Percentiles rank a stretch among this genome's conserved stretches.
These are phyloP conservation scores for Brachyhypopomus gauderio DNA, from an alignment of 2,113 vertebrate genomes.

Conservation along the genomic window DNA sequence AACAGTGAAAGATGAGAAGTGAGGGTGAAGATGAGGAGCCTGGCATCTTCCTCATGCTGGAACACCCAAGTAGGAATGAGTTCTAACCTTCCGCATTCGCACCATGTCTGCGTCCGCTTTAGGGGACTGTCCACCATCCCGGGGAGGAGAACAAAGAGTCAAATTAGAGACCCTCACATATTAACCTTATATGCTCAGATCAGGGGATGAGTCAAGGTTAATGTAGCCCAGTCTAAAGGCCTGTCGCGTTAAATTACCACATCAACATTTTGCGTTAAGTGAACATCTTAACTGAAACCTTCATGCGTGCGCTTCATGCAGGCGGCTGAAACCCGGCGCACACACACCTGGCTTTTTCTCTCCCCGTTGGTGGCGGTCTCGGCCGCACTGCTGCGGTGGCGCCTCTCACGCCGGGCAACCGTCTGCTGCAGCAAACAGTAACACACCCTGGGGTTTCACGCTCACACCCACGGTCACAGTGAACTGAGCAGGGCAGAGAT, in stretches of 20 bases:
- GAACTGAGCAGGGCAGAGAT: neutral
- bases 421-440: constrained; percentile 74
- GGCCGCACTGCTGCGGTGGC: constrained; percentile 71
- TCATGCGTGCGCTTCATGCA: constrained; percentile 1
- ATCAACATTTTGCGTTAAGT: too few relatives aligned
- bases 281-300: neutral
- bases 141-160: constrained; percentile 62
- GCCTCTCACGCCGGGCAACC: constrained; percentile 79
- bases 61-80: constrained; percentile 7
- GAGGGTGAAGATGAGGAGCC: constrained; percentile 41
- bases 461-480: neutral
- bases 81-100: constrained; percentile 97
- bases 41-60: constrained; percentile 46
- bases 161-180: constrained; percentile 30
- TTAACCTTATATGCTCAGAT: neutral
- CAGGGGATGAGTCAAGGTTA: too few relatives aligned
- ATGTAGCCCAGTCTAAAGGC: too few relatives aligned
- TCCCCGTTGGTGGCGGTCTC: constrained; percentile 79
- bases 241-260: too few relatives aligned
- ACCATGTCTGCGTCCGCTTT: constrained; percentile 86
- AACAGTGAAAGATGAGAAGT: constrained; percentile 16
- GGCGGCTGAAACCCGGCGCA: constrained; percentile 33
- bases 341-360: constrained; percentile 88
- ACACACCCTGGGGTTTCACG: constrained; percentile 16
- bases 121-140: constrained; percentile 81